Conservation (phyloP, 2,113 vertebrate genomes). For the Pyxicephalus adspersus region DNA sequence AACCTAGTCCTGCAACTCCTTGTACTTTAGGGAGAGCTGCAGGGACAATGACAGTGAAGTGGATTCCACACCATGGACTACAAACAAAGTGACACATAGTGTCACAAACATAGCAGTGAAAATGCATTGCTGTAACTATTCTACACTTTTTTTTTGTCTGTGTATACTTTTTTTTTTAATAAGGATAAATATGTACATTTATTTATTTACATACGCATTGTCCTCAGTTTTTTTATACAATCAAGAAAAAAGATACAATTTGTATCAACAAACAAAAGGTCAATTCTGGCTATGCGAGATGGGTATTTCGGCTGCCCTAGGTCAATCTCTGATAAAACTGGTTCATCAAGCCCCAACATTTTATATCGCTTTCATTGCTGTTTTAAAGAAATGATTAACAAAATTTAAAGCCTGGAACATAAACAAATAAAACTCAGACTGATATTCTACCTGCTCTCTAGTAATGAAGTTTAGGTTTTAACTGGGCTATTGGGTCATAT, state of each 20-base stretch:
- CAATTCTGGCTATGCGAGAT: conserved; percentile 97
- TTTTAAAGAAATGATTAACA: too few relatives aligned
- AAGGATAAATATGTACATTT: conserved; percentile 40
- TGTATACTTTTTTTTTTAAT: conserved; percentile 78
- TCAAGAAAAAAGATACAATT: conserved; percentile 99
- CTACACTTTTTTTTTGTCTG: conserved; percentile 72
- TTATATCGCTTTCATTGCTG: too few relatives aligned
- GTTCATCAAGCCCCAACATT: not conserved
- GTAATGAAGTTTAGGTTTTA: too few relatives aligned
- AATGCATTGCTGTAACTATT: conserved; percentile 87
- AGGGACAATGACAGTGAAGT: conserved; percentile 43
- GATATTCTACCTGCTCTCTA: too few relatives aligned
- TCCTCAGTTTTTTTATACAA: conserved; percentile 75
- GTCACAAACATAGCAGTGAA: conserved; percentile 93
- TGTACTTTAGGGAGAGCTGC: conserved; percentile 38
- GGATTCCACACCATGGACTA: conserved; percentile 82
- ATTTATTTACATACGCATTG: conserved; percentile 52
- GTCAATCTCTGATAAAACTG: not conserved
- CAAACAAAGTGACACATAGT: conserved; percentile 95
- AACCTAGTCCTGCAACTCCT: conserved; percentile 62
- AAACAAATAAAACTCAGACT: too few relatives aligned
- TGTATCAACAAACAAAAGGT: conserved; percentile 99
- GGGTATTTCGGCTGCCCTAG: conserved; percentile 84
- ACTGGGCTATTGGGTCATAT: too few relatives aligned
- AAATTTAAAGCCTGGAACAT: too few relatives aligned